phyloP scores from a whole-genome alignment of 2,888 invertebrate genomes.

The Sturmia bella region DNA sequence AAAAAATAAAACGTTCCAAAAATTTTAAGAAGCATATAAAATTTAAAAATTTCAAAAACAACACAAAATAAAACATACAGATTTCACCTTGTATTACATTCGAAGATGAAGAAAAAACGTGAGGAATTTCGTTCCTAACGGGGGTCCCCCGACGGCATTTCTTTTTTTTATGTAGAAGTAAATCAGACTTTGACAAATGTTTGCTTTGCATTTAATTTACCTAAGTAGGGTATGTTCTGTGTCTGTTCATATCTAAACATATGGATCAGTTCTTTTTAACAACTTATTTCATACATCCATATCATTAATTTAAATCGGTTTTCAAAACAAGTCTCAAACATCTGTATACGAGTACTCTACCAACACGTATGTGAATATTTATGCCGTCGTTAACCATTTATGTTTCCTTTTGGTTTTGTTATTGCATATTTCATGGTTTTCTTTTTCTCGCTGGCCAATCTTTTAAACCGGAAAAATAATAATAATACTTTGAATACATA shows the following conservation, averaged over 20 bases:
- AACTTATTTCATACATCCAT: conserved; percentile 48
- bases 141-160: too few species aligned
- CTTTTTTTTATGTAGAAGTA: too few species aligned
- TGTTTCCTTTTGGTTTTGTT: conserved; percentile 46
- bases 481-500: conserved; percentile 47
- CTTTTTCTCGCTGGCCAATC: conserved; percentile 2
- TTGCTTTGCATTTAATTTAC: background rate
- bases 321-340: conserved; percentile 6
- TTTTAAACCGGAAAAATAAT: conserved; percentile 53
- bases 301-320: conserved; percentile 21
- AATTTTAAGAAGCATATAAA: too few species aligned
- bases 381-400: conserved; percentile 27
- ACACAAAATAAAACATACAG: too few species aligned
- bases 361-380: conserved; percentile 19
- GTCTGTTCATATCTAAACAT: conserved; percentile 21
- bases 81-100: too few species aligned
- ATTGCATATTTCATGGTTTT: conserved; percentile 27
- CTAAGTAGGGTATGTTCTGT: conserved; percentile 1
- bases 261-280: conserved; percentile 39
- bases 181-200: too few species aligned
- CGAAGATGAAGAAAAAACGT: too few species aligned
- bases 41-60: too few species aligned
- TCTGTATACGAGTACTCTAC: conserved; percentile 26
- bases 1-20: too few species aligned
- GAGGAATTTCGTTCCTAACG: too few species aligned